Evolutionary conservation across 2,888 invertebrate species (phyloP), one percentile per base, ranked within the genome.

Genomic region (Trisateles emortualis): DNA sequence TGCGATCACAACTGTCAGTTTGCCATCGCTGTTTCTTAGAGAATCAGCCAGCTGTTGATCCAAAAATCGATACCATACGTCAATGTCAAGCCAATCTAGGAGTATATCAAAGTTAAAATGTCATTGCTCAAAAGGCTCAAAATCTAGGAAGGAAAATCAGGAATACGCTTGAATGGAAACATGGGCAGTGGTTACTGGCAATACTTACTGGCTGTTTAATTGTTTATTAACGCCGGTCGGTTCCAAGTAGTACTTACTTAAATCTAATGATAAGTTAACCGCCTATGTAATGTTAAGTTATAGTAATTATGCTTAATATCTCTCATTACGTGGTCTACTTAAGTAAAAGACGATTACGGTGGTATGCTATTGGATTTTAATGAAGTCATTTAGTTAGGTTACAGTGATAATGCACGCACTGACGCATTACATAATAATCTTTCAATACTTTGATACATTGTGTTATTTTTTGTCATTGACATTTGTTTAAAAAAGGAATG

Each of bases 281-380:
- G 10, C n/a, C 17, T n/a, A 24, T 11, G 33, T 33, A 33, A 43
- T 19, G 40, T 40, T 51, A 51, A 32, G 14, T 33, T 26, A n/a
- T 38, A 38, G 11, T 33, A 8, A 38, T 11, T 36, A 13, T 13
- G 30, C 17, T 39, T 38, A 50, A 46, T 42, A 26, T 24, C 33
- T 11, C 11, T 55, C 35, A 49, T 49, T 43, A 51, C 32, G 38
- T 51, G 38, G 22, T 39, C 33, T 24, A 55, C 36, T 35, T 46
- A 50, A 50, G 43, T 51, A 47, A 56, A 47, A 43, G 47, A 6
- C 38, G 13, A 51, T 51, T 43, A 51, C 51, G 32, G 10, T 13
- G 45, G 30, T 24, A 50, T 51, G 43, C 30, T 43, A 47, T 39
- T 43, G 33, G 33, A 24, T 44, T 52, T 17, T 52, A 56, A 56